A percentile compares a stretch with the other conserved stretches of the same genome.
Evolutionary conservation across 2,113 vertebrate species (phyloP).

Genomic region (Circaetus cinerascens): DNA sequence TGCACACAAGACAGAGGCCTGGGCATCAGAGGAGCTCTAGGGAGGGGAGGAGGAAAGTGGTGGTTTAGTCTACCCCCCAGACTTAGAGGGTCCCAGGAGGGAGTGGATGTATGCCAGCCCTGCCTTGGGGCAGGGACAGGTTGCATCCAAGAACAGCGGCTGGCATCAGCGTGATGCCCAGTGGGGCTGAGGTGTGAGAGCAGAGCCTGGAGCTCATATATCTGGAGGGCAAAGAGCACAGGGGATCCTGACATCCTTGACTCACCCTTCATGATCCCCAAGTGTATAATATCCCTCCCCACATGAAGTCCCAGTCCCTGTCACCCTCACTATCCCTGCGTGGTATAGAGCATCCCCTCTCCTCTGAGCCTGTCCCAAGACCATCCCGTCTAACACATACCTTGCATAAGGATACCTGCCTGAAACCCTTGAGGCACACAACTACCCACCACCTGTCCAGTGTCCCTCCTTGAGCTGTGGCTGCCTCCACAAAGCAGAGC

Average conservation of each 20-base stretch:
- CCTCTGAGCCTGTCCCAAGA: not conserved
- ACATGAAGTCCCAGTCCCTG: too few species aligned
- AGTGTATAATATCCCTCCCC: not conserved
- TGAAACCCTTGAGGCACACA: not conserved
- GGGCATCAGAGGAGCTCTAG: not conserved
- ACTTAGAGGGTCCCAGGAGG: not conserved
- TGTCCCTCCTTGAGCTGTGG: not conserved
- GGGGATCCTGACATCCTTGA: not conserved
- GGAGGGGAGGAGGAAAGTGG: too few species aligned
- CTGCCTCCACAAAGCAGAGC: not conserved
- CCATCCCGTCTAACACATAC: not conserved
- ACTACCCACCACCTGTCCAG: not conserved
- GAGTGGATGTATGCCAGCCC: not conserved
- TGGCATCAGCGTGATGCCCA: not conserved
- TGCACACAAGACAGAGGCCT: too few species aligned
- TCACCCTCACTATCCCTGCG: fast-evolving
- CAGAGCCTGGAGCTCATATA: not conserved
- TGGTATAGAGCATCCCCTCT: not conserved
- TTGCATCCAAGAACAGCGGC: not conserved
- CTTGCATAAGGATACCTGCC: not conserved
- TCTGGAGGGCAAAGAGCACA: not conserved
- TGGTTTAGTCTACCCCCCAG: not conserved
- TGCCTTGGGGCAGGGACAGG: not conserved
- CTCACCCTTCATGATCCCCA: not conserved
- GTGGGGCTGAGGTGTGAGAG: not conserved